Evolutionary conservation across 2,888 invertebrate genomes (phyloP).

Genomic region (Syrphus vitripennis): DNA sequence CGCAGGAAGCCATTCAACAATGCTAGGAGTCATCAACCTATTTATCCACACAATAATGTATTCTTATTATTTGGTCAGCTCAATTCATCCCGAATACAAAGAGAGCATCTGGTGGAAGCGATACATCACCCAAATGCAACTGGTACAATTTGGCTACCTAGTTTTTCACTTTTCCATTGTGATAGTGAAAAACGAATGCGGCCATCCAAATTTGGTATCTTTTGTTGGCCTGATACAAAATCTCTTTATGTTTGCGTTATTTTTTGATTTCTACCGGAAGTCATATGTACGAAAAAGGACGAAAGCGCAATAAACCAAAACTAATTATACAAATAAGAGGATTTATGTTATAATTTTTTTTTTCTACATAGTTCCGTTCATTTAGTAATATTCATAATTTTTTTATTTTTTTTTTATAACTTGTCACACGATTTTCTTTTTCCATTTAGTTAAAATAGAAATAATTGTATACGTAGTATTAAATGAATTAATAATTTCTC

Average conservation of each 20-base stretch:
- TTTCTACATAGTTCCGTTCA: background rate
- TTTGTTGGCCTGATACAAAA: slow-evolving; percentile 78
- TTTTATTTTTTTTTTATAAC: background rate
- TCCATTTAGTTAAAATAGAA: background rate
- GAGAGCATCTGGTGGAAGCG: slow-evolving; percentile 92
- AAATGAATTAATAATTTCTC: slow-evolving; percentile 26
- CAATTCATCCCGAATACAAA: slow-evolving; percentile 86
- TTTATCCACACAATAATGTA: slow-evolving; percentile 93
- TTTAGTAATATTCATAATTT: background rate
- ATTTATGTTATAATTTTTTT: background rate
- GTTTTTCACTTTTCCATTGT: slow-evolving; percentile 83
- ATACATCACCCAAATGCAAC: slow-evolving; percentile 91
- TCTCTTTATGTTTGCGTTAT: slow-evolving; percentile 80
- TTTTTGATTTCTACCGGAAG: slow-evolving; percentile 79
- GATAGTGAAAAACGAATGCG: slow-evolving; percentile 76
- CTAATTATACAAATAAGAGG: background rate
- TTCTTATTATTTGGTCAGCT: slow-evolving; percentile 89
- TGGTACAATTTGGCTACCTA: slow-evolving; percentile 87
- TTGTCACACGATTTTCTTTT: background rate
- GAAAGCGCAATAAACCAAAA: background rate
- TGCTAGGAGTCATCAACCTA: slow-evolving; percentile 87
- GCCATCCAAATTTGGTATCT: slow-evolving; percentile 74
- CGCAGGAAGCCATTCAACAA: slow-evolving; percentile 86
- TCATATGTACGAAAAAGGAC: slow-evolving; percentile 74
- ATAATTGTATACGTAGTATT: slow-evolving; percentile 37